These are phyloP conservation scores for Squalus acanthias DNA, from an alignment of 2,797 vertebrate species.

Conservation along the genomic window DNA sequence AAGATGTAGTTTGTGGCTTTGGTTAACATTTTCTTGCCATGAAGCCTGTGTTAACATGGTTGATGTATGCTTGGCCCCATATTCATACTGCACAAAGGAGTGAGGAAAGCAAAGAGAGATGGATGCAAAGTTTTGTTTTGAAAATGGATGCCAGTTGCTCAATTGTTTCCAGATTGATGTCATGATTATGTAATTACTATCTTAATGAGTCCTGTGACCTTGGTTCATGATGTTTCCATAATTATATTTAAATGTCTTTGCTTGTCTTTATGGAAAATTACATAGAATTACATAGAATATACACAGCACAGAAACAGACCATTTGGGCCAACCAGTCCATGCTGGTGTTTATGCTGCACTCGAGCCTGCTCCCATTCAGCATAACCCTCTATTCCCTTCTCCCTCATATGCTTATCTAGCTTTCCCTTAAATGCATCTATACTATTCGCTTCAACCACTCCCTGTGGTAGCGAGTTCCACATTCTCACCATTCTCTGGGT, in stretches of 20 bases:
- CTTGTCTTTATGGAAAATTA: not conserved
- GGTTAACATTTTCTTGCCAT: not conserved
- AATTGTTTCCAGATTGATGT: not conserved
- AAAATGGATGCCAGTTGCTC: not conserved
- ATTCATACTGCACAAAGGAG: not conserved
- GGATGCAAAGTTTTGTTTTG: not conserved
- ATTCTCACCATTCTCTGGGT: not conserved
- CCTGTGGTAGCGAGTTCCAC: not conserved
- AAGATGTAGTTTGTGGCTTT: not conserved
- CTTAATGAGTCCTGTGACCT: not conserved
- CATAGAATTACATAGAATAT: not conserved
- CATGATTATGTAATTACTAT: not conserved
- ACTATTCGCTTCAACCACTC: not conserved
- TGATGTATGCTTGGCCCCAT: not conserved
- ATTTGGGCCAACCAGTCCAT: not conserved
- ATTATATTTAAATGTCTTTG: not conserved
- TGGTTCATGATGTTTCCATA: not conserved
- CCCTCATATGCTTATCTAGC: not conserved
- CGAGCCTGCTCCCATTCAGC: not conserved
- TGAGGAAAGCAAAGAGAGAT: not conserved
- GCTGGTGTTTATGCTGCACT: not conserved
- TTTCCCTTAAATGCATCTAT: not conserved
- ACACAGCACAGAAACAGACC: not conserved
- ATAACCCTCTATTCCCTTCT: not conserved
- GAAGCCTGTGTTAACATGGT: not conserved